These are phyloP conservation scores for Pseudomyrmex flavicornis DNA, from an alignment of 1,140 invertebrate genomes.

Conservation along the genomic window DNA sequence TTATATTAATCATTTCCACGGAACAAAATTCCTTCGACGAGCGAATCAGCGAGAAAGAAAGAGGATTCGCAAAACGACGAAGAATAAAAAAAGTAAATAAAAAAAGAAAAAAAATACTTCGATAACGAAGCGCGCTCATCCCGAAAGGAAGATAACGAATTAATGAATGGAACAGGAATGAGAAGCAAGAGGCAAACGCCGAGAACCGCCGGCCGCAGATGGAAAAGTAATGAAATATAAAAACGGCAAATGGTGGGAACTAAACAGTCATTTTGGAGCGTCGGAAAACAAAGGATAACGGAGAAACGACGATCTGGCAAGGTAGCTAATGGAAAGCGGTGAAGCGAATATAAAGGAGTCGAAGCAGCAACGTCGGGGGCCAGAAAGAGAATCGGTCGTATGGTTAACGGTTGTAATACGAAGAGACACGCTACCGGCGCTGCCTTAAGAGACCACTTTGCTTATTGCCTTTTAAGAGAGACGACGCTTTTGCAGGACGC, in stretches of 20 bases:
- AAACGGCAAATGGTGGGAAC: conserved; percentile 70
- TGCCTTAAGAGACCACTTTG: conserved; percentile 54
- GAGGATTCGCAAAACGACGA: neutral
- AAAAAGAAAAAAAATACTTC: conserved; percentile 8
- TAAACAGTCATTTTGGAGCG: conserved; percentile 69
- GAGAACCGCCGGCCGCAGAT: conserved; percentile 5
- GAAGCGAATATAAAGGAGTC: conserved; percentile 55
- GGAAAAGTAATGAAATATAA: conserved; percentile 71
- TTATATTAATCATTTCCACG: conserved; percentile 65
- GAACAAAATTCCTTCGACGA: conserved; percentile 37
- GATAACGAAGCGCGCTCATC: conserved; percentile 2
- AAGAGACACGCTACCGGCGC: conserved; percentile 62
- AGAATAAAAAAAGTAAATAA: conserved; percentile 1
- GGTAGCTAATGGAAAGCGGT: conserved; percentile 65
- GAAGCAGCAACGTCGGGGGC: conserved; percentile 17
- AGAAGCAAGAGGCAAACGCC: neutral
- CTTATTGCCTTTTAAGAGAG: conserved; percentile 61
- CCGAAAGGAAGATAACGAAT: conserved; percentile 21
- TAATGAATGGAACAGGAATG: conserved; percentile 11
- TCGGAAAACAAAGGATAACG: conserved; percentile 74
- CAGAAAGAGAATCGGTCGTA: conserved; percentile 63
- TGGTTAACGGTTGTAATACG: conserved; percentile 68
- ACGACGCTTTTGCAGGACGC: neutral
- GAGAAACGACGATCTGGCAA: conserved; percentile 69
- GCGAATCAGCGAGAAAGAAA: neutral